phyloP scores from a whole-genome alignment of 2,888 invertebrate genomes.

The Acleris literana region DNA sequence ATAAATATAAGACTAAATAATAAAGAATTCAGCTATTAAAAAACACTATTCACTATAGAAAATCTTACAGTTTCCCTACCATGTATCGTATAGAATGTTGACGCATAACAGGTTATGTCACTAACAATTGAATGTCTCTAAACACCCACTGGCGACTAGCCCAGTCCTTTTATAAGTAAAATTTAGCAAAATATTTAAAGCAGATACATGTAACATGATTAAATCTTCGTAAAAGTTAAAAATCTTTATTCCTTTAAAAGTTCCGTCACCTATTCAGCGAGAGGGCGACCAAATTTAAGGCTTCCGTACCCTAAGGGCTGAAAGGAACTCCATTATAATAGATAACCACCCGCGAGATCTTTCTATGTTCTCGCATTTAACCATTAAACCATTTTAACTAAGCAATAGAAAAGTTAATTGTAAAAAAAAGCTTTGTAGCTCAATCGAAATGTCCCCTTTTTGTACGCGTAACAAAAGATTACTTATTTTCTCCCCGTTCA shows the following conservation, averaged over 20 bases:
- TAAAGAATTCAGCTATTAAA: too few relatives aligned
- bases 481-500: neutral
- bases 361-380: slow-evolving; percentile 24
- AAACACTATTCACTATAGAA: too few relatives aligned
- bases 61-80: too few relatives aligned
- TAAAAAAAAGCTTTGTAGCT: slow-evolving; percentile 6
- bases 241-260: slow-evolving; percentile 15
- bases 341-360: slow-evolving; percentile 12
- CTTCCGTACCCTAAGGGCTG: slow-evolving; percentile 34
- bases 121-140: too few relatives aligned
- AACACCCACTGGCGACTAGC: too few relatives aligned
- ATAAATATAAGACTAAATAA: too few relatives aligned
- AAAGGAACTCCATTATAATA: slow-evolving; percentile 29
- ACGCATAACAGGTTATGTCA: too few relatives aligned
- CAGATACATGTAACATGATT: slow-evolving; percentile 3
- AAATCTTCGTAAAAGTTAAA: slow-evolving; percentile 11
- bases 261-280: slow-evolving; percentile 29
- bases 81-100: too few relatives aligned
- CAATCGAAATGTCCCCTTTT: neutral
- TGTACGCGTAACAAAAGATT: neutral
- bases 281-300: slow-evolving; percentile 26
- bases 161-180: neutral
- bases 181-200: neutral
- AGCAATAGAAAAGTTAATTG: slow-evolving; percentile 21
- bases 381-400: slow-evolving; percentile 28